Conservation (phyloP, 1,140 invertebrate species). For the Euglossa dilemma region DNA sequence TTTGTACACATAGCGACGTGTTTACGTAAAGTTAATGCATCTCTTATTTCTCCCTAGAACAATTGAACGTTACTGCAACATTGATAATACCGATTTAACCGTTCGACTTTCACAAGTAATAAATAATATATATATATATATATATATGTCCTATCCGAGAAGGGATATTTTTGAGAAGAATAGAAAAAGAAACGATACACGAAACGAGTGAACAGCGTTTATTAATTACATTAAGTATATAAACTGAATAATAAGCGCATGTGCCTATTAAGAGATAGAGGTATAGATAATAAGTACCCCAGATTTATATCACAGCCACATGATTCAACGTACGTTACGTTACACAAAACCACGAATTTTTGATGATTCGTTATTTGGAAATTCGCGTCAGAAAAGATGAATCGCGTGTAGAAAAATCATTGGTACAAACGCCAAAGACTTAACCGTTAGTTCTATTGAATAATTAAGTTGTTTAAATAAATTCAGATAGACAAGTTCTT, state of each 20-base stretch:
- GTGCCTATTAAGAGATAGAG: slow-evolving; percentile 26
- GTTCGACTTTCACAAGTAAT: neutral
- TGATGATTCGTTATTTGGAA: slow-evolving; percentile 14
- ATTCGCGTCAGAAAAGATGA: slow-evolving; percentile 18
- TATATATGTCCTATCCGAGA: neutral
- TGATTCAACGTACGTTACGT: neutral
- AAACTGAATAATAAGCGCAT: neutral
- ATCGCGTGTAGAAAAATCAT: slow-evolving; percentile 65
- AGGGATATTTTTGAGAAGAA: neutral
- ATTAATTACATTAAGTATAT: neutral
- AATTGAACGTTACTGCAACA: neutral
- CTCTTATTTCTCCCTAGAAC: slow-evolving; percentile 29
- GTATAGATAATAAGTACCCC: slow-evolving; percentile 24
- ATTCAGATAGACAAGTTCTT: slow-evolving; percentile 5
- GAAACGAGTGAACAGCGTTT: slow-evolving; percentile 5
- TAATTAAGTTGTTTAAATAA: slow-evolving; percentile 48
- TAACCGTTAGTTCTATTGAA: slow-evolving; percentile 65
- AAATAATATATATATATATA: neutral
- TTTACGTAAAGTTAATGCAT: neutral
- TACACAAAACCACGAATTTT: slow-evolving; percentile 20
- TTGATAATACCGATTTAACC: neutral
- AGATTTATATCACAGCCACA: slow-evolving; percentile 23
- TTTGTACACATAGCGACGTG: neutral
- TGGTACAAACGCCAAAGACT: slow-evolving; percentile 77
- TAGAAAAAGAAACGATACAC: neutral